Evolutionary conservation across 2,797 vertebrate species (phyloP).

Genomic region (Harpagifer antarcticus): DNA sequence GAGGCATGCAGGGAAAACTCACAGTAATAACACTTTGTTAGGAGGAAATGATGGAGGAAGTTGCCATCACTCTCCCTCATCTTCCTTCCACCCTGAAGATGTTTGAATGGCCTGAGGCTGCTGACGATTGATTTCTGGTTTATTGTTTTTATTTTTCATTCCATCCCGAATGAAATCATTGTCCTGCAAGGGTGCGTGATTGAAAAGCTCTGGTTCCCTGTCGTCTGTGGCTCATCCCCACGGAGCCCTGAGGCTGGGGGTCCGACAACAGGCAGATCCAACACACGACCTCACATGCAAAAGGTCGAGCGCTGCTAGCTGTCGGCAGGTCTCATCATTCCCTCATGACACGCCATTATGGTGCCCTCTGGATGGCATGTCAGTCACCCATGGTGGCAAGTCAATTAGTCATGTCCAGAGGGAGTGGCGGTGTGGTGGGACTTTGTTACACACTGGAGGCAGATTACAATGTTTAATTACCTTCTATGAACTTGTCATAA

Average conservation of each 20-base stretch:
- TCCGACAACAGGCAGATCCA: slow-evolving; percentile 64
- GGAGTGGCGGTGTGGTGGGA: slow-evolving; percentile 38
- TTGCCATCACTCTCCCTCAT: slow-evolving; percentile 58
- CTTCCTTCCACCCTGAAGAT: slow-evolving; percentile 67
- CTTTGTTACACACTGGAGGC: slow-evolving; percentile 25
- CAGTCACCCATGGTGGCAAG: slow-evolving; percentile 91
- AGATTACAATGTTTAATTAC: slow-evolving; percentile 49
- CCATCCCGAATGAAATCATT: slow-evolving; percentile 68
- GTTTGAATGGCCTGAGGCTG: slow-evolving; percentile 66
- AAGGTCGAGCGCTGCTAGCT: slow-evolving; percentile 81
- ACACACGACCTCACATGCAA: slow-evolving; percentile 69
- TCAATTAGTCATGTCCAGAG: slow-evolving; percentile 88
- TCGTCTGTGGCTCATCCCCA: slow-evolving; percentile 55
- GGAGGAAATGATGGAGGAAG: slow-evolving; percentile 64
- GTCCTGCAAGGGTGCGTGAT: slow-evolving; percentile 77
- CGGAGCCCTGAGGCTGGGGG: slow-evolving; percentile 63
- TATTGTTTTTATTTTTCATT: slow-evolving; percentile 81
- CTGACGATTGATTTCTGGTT: slow-evolving; percentile 78
- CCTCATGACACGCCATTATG: slow-evolving; percentile 86
- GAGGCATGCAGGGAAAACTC: slow-evolving; percentile 5
- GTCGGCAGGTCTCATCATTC: slow-evolving; percentile 86
- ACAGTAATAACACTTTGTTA: slow-evolving; percentile 46
- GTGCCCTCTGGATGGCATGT: slow-evolving; percentile 86
- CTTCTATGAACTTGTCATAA: slow-evolving; percentile 6
- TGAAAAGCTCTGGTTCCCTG: slow-evolving; percentile 70